phyloP scores from a whole-genome alignment of 2,797 vertebrate species.

The Dendrocincla tyrannina region DNA sequence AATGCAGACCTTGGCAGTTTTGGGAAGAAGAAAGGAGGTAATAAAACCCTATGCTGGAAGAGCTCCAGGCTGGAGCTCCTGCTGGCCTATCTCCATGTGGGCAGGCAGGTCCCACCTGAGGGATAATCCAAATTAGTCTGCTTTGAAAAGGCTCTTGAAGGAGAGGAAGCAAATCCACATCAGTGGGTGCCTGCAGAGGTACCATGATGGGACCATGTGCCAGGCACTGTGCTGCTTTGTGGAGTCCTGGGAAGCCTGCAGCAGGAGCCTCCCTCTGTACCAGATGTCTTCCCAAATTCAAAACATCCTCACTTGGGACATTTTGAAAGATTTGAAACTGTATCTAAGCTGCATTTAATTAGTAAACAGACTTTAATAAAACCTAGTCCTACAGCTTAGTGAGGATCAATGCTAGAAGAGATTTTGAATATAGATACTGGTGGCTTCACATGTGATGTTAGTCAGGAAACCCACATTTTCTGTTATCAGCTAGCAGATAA shows the following conservation, averaged over 20 bases:
- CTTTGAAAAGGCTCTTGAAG: background rate
- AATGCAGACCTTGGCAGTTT: background rate
- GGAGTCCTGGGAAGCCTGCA: background rate
- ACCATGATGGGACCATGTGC: rapidly evolving
- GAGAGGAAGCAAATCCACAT: background rate
- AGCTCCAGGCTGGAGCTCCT: background rate
- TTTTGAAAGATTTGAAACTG: background rate
- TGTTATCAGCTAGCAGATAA: background rate
- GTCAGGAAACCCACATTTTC: background rate
- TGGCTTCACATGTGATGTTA: background rate
- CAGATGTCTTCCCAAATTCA: background rate
- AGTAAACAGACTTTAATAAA: background rate
- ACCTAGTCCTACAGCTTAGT: background rate
- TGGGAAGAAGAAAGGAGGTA: background rate
- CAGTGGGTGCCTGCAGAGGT: rapidly evolving
- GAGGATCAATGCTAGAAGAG: background rate
- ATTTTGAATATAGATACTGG: background rate
- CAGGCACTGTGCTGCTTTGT: background rate
- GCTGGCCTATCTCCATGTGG: background rate
- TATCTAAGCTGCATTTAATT: background rate
- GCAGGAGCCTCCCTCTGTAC: background rate
- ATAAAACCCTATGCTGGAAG: background rate
- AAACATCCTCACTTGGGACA: background rate
- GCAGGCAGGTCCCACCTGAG: background rate
- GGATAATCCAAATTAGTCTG: background rate